These are phyloP conservation scores for Axea sp. DNA, from an alignment of 2,888 invertebrate species.

Conservation along the genomic window DNA sequence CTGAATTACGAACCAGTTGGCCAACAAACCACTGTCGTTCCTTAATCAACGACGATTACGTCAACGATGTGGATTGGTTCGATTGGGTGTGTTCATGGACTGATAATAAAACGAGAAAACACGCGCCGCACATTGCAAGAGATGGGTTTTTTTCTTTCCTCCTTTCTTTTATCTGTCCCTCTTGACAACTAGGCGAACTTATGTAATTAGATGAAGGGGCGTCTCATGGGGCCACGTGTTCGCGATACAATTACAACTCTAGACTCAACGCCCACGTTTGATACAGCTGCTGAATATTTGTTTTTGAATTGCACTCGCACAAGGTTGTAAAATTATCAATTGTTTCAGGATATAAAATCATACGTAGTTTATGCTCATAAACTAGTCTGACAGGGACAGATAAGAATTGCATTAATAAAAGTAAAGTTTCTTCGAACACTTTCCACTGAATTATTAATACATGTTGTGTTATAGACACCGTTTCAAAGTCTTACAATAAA, in stretches of 20 bases:
- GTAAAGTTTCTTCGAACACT: conserved; percentile 9
- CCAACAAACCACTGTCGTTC: conserved; percentile 32
- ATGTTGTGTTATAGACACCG: conserved; percentile 16
- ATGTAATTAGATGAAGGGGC: conserved; percentile 75
- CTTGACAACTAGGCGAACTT: conserved; percentile 64
- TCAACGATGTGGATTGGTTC: conserved; percentile 18
- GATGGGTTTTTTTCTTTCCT: conserved; percentile 36
- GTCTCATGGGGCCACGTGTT: conserved; percentile 77
- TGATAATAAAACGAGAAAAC: conserved; percentile 28
- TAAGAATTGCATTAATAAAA: conserved; percentile 7
- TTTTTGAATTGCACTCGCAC: conserved; percentile 41
- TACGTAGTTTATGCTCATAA: background rate
- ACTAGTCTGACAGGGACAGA: conserved; percentile 1
- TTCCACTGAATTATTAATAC: conserved; percentile 13
- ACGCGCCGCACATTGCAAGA: conserved; percentile 26
- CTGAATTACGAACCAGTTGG: too few relatives aligned
- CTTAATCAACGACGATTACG: conserved; percentile 47
- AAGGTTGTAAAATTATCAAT: conserved; percentile 20
- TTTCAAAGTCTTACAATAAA: conserved; percentile 42
- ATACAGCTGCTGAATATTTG: conserved; percentile 68
- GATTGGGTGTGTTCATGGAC: conserved; percentile 4
- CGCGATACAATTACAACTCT: conserved; percentile 68
- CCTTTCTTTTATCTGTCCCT: conserved; percentile 56
- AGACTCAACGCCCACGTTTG: conserved; percentile 72
- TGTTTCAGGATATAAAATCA: conserved; percentile 37